Percentiles rank a stretch among this genome's conserved stretches.
Evolutionary conservation across 2,113 vertebrate genomes (phyloP).

Genomic region (Daubentonia madagascariensis): DNA sequence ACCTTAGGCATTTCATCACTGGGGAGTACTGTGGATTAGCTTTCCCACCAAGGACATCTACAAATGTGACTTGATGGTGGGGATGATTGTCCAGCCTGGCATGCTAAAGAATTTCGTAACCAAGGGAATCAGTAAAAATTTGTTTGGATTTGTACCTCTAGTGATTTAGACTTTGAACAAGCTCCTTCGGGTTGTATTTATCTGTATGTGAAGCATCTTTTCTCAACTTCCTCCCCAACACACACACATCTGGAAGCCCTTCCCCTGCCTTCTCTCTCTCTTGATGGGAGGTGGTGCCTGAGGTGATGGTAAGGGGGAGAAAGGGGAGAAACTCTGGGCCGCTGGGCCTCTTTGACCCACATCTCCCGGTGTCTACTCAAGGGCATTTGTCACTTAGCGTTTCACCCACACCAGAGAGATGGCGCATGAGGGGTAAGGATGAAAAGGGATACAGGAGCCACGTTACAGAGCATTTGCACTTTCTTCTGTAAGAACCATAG

Average conservation of each 20-base stretch:
- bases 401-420: not conserved
- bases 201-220: not conserved
- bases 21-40: not conserved
- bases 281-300: not conserved
- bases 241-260: not conserved
- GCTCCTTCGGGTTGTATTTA: not conserved
- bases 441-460: not conserved
- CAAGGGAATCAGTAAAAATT: not conserved
- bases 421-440: not conserved
- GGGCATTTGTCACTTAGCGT: not conserved
- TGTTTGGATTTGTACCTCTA: not conserved
- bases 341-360: not conserved
- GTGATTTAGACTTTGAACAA: not conserved
- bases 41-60: not conserved
- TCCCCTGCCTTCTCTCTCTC: not conserved
- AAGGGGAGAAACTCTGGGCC: not conserved
- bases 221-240: not conserved
- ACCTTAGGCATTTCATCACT: not conserved
- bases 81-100: not conserved
- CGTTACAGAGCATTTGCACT: not conserved
- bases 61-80: not conserved
- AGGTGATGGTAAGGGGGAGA: too few relatives aligned
- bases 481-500: not conserved
- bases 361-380: not conserved
- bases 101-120: not conserved